phyloP scores from a whole-genome alignment of 2,888 invertebrate species.

The Loripinus fragilis region DNA sequence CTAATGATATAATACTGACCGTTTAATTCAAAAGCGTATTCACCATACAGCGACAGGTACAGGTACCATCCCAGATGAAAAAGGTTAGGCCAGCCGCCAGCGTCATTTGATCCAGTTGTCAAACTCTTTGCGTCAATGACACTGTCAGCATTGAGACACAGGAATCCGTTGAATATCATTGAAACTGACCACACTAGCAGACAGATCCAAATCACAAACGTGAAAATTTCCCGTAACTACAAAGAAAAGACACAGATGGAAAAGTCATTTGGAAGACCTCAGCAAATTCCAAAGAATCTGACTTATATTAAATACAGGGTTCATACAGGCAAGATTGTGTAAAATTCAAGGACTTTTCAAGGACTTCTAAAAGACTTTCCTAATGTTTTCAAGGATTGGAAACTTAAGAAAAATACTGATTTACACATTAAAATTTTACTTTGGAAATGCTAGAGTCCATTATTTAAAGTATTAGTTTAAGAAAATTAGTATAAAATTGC shows the following conservation, averaged over 20 bases:
- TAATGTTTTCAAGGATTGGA: too few relatives aligned
- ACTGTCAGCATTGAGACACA: neutral
- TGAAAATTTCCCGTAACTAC: neutral
- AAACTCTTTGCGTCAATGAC: neutral
- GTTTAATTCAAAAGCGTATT: neutral
- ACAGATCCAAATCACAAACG: neutral
- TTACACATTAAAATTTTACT: too few relatives aligned
- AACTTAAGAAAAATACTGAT: too few relatives aligned
- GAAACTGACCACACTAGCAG: neutral
- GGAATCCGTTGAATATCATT: neutral
- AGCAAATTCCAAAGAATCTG: neutral
- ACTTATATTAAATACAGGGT: too few relatives aligned
- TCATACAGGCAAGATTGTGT: too few relatives aligned
- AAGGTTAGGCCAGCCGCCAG: neutral
- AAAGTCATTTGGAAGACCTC: neutral
- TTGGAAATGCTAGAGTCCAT: neutral
- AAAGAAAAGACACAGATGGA: too few relatives aligned
- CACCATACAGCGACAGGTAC: constrained; percentile 1
- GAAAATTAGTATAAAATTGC: too few relatives aligned
- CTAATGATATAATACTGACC: too few relatives aligned
- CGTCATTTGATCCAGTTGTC: neutral
- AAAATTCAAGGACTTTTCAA: too few relatives aligned
- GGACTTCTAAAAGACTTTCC: too few relatives aligned
- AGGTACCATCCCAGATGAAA: neutral
- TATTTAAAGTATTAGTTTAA: too few relatives aligned